These are phyloP conservation scores for Philereme transversata DNA, from an alignment of 2,888 invertebrate genomes.

Conservation along the genomic window DNA sequence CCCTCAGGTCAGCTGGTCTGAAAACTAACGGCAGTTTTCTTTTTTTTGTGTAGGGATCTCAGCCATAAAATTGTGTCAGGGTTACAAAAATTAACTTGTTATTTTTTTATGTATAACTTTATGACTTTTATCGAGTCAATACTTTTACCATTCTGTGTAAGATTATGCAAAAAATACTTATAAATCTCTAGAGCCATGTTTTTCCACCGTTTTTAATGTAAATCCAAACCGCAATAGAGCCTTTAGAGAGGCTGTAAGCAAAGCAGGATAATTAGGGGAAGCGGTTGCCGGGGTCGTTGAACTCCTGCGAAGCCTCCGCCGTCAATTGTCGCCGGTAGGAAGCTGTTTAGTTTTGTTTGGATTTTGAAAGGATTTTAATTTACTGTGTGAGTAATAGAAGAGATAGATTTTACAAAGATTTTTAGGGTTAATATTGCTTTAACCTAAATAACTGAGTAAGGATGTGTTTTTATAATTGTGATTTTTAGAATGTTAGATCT, in stretches of 20 bases:
- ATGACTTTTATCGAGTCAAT: too few species aligned
- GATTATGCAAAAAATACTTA: not conserved
- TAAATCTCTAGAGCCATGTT: conserved; percentile 1
- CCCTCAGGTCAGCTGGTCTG: too few species aligned
- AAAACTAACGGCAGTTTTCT: too few species aligned
- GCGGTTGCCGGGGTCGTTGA: conserved; percentile 55
- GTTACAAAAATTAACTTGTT: too few species aligned
- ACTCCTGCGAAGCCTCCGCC: conserved; percentile 60
- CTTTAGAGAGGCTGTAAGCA: conserved; percentile 31
- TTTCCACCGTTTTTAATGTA: conserved; percentile 20
- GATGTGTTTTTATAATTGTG: too few species aligned
- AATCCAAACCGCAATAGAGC: conserved; percentile 28
- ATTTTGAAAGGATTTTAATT: conserved; percentile 9
- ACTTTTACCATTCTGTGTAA: not conserved
- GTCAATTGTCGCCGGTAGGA: conserved; percentile 49
- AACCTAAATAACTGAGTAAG: too few species aligned
- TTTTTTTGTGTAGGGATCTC: too few species aligned
- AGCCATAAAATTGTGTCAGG: too few species aligned
- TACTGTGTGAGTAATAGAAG: not conserved
- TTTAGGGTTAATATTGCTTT: too few species aligned
- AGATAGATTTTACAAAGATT: too few species aligned
- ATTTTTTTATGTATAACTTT: too few species aligned
- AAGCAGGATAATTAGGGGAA: conserved; percentile 68
- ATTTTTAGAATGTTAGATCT: too few species aligned
- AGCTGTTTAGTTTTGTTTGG: conserved; percentile 34